These are phyloP conservation scores for Cheilosia grossa DNA, from an alignment of 2,888 invertebrate genomes.

Conservation along the genomic window DNA sequence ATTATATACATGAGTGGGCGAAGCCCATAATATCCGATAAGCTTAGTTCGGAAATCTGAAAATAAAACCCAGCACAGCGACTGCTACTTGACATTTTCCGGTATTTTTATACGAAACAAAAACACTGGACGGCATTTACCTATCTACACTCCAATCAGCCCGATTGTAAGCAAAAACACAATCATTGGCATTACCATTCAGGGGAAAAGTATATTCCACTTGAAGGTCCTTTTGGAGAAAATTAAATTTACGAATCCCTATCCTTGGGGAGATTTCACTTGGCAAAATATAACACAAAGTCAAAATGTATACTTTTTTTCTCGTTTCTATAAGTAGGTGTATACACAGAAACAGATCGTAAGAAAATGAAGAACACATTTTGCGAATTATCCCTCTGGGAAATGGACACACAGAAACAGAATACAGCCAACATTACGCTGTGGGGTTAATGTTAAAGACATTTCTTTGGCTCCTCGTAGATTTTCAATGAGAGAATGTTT, in stretches of 20 bases:
- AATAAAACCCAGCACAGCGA: too few species aligned
- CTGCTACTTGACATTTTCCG: too few species aligned
- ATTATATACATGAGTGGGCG: too few species aligned
- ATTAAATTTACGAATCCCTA: constrained; percentile 66
- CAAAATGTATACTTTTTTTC: constrained; percentile 23
- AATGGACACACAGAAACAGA: constrained; percentile 51
- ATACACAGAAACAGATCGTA: constrained; percentile 52
- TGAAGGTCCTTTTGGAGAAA: constrained; percentile 57
- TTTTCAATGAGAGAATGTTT: constrained; percentile 53
- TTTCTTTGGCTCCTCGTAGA: constrained; percentile 52
- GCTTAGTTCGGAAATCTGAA: too few species aligned
- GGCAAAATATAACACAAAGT: constrained; percentile 44
- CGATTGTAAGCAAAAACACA: constrained; percentile 39
- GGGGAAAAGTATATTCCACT: constrained; percentile 48
- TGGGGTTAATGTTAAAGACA: constrained; percentile 53
- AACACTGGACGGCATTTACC: neutral
- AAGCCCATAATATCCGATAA: too few species aligned
- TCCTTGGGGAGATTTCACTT: constrained; percentile 57
- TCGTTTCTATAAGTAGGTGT: constrained; percentile 45
- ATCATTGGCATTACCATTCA: constrained; percentile 37
- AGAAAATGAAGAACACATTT: constrained; percentile 61
- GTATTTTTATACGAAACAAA: neutral
- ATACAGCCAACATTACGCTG: constrained; percentile 57
- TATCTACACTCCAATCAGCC: constrained; percentile 49
- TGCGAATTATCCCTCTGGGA: constrained; percentile 62